Base-by-base conservation (phyloP, 2,113 vertebrate species). In the Sorex araneus region DNA sequence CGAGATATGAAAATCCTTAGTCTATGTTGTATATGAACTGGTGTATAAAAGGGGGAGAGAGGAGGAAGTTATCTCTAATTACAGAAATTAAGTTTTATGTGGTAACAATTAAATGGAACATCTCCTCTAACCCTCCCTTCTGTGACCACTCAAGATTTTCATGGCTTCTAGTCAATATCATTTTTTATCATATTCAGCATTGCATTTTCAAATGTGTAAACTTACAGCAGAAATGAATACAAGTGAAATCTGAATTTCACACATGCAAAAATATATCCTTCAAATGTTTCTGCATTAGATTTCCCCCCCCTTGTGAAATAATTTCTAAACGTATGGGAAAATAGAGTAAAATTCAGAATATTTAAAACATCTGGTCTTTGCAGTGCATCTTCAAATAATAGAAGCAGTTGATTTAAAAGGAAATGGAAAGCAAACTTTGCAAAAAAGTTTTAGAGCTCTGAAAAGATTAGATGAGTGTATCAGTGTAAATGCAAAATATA, bases 341-440 rank as follows among this genome's bases (percentile, higher is more conserved):
- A 70, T 34, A 92, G 32, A 91, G 70, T 87, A 90, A 63, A 92
- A 85, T 19, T 87, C 28, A 90, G 32, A 19, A 63, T 95, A 76
- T 85, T 94, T 76, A 57, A 91, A 95, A 85, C 71, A 92, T 85
- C 75, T 95, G 57, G 32, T 82, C 82, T 87, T 94, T 78, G 64
- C 8, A 6, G 67, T 60, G 28, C n/a, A 78, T 92, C n/a, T 89
- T 87, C 74, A 89, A 67, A 71, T 87, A 96, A 84, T 32, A 84
- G 81, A 91, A 91, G 50, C 32, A 92, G 50, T 76, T 74, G 63
- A 87, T 91, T 93, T 81, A 27, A 91, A 91, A 89, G 15, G 63
- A 86, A 96, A 70, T 82, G 6, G 43, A 84, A 87, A 90, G 74
- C 40, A 75, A 88, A 71, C 75, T 73, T 84, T 81, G 74, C 8